These are phyloP conservation scores for Trichomycterus rosablanca DNA, from an alignment of 2,113 vertebrate species.

Conservation along the genomic window DNA sequence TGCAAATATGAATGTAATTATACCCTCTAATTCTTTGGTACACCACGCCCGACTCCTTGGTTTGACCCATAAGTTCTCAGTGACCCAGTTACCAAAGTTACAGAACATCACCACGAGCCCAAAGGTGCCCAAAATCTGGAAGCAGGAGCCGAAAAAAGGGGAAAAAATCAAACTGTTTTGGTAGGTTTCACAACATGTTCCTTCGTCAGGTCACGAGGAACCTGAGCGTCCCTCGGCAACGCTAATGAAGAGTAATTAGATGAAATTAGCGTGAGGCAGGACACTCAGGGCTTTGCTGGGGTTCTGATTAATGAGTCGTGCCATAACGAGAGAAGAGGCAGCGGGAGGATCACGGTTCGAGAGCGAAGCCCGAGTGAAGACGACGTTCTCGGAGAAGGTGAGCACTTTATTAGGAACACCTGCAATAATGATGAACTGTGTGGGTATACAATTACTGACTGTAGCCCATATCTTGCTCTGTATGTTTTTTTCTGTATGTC, in stretches of 20 bases:
- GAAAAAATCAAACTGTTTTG: neutral
- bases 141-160: no score
- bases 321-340: neutral
- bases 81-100: neutral
- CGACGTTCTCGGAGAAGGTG: no score
- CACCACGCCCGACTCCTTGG: no score
- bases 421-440: no score
- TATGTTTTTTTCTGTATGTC: no score
- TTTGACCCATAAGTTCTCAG: neutral
- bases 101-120: neutral
- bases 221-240: conserved; percentile 21
- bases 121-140: neutral
- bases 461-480: no score
- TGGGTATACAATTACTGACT: no score
- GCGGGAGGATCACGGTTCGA: conserved; percentile 8
- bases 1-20: no score
- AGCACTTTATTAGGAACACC: no score
- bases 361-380: conserved; percentile 10
- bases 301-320: conserved; percentile 40
- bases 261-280: conserved; percentile 33
- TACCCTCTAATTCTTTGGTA: no score
- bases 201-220: conserved; percentile 6
- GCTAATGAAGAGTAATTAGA: conserved; percentile 49
- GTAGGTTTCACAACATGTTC: neutral
- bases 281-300: conserved; percentile 21